Conservation (phyloP, 2,888 invertebrate species). For the Lissonota sp. region DNA sequence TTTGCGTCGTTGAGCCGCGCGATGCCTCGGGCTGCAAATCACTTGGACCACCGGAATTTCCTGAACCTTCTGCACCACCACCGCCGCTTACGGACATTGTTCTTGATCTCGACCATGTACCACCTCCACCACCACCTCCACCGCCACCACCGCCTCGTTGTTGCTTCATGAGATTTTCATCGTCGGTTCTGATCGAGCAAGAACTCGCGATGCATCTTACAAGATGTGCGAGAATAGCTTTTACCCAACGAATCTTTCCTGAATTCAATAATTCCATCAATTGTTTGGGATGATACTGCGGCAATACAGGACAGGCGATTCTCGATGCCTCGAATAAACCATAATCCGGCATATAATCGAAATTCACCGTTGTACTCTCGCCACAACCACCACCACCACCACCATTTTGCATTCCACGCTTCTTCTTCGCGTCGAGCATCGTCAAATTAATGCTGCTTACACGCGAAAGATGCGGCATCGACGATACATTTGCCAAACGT, state of each 20-base stretch:
- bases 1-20: constrained; percentile 90
- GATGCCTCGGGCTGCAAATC: constrained; percentile 90
- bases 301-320: constrained; percentile 98
- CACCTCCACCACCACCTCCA: not conserved
- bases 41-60: constrained; percentile 76
- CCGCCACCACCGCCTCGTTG: constrained; percentile 80
- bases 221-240: constrained; percentile 98
- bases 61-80: constrained; percentile 80
- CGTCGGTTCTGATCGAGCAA: constrained; percentile 84
- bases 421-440: constrained; percentile 90
- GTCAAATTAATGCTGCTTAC: constrained; percentile 94
- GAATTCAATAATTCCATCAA: constrained; percentile 99
- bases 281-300: constrained; percentile 99
- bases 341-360: constrained; percentile 96
- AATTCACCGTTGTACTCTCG: constrained; percentile 74
- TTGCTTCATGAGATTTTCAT: constrained; percentile 82
- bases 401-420: constrained; percentile 84
- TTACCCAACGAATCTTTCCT: constrained; percentile 98
- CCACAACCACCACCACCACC: constrained; percentile 65
- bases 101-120: constrained; percentile 92
- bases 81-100: constrained; percentile 95
- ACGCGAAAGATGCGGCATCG: constrained; percentile 92
- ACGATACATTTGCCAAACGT: constrained; percentile 89
- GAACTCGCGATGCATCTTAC: constrained; percentile 90
- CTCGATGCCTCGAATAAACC: constrained; percentile 98